Evolutionary conservation across 2,113 vertebrate genomes (phyloP).

Genomic region (Nipponia nippon): DNA sequence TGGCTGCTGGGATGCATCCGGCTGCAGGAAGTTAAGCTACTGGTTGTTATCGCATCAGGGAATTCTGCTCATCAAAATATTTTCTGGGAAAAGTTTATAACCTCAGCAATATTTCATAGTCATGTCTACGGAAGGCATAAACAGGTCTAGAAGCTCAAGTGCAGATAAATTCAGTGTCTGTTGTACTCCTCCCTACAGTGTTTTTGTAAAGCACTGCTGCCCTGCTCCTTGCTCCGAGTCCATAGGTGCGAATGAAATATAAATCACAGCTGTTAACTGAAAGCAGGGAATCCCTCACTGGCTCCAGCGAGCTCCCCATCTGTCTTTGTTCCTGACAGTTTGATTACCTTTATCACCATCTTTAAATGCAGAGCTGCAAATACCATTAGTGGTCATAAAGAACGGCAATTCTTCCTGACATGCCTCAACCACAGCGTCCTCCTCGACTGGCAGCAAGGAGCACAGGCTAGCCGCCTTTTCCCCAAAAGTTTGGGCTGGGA

Average conservation of each 20-base stretch:
- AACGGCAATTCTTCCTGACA: not conserved
- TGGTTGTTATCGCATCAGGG: not conserved
- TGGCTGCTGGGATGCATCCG: not conserved
- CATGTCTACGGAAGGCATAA: not conserved
- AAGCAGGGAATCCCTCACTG: not conserved
- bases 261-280: not conserved
- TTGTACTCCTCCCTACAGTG: not conserved
- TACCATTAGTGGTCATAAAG: not conserved
- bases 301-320: not conserved
- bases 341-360: constrained; percentile 28
- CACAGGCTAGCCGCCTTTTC: not conserved
- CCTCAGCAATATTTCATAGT: not conserved
- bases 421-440: not conserved
- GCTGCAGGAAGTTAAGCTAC: not conserved
- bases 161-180: not conserved
- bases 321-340: constrained; percentile 30
- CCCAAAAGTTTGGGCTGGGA: not conserved
- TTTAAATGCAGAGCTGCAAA: constrained; percentile 32
- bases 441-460: not conserved
- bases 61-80: not conserved
- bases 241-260: not conserved
- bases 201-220: not conserved
- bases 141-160: not conserved
- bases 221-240: not conserved
- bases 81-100: not conserved